Percentiles rank a stretch among this genome's conserved stretches.
These are phyloP conservation scores for Malurus melanocephalus DNA, from an alignment of 2,113 vertebrate species.

Conservation along the genomic window DNA sequence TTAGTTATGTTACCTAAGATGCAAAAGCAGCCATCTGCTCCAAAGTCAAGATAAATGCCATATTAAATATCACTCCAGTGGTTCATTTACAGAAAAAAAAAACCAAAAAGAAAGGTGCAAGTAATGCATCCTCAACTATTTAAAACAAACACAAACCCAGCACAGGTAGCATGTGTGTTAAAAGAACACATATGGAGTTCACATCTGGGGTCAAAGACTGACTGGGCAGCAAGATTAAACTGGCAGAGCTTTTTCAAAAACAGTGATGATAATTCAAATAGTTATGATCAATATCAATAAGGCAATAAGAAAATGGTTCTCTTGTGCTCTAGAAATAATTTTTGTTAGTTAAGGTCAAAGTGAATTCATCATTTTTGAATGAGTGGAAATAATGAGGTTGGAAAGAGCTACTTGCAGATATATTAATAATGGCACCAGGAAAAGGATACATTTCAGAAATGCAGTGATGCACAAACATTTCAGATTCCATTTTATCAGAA, in stretches of 20 bases:
- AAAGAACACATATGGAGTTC: neutral
- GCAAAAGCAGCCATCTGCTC: neutral
- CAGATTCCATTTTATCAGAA: neutral
- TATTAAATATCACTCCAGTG: neutral
- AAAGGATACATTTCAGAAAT: neutral
- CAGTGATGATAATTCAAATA: neutral
- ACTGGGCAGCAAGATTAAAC: neutral
- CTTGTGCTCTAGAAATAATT: neutral
- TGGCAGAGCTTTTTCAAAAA: neutral
- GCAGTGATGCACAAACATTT: neutral
- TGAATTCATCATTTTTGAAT: neutral
- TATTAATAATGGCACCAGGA: neutral
- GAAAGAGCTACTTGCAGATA: neutral
- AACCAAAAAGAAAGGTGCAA: neutral
- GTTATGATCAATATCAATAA: neutral
- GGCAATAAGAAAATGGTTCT: neutral
- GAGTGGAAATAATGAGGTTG: neutral
- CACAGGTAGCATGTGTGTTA: neutral
- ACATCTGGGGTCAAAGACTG: neutral
- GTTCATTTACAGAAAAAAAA: neutral
- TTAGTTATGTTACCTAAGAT: neutral
- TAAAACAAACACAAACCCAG: neutral
- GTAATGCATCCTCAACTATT: neutral
- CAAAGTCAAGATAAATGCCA: neutral
- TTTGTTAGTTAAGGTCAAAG: neutral